These are phyloP conservation scores for Zygogramma bicolorata DNA, from an alignment of 2,888 invertebrate species.

Conservation along the genomic window DNA sequence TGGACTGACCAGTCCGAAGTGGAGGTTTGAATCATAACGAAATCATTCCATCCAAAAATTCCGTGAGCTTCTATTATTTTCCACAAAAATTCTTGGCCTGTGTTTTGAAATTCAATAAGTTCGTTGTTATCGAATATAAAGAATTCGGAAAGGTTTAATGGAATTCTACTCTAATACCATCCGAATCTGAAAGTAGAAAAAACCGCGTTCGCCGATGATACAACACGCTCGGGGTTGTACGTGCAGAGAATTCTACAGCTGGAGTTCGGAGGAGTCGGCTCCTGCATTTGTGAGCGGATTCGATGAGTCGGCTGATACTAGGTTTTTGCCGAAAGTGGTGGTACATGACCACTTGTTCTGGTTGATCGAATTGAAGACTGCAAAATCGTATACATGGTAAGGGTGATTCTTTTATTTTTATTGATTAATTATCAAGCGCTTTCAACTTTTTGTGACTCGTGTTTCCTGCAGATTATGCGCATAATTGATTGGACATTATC, in stretches of 20 bases:
- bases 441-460: too few relatives aligned
- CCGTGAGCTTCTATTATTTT: not conserved
- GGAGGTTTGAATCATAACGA: not conserved
- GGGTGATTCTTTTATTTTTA: constrained; percentile 32
- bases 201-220: constrained; percentile 33
- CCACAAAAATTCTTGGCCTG: not conserved
- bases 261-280: not conserved
- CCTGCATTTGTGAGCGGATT: not conserved
- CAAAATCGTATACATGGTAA: not conserved
- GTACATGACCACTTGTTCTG: not conserved
- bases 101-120: constrained; percentile 1
- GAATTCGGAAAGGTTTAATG: constrained; percentile 33
- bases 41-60: not conserved
- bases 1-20: not conserved
- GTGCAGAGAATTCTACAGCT: constrained; percentile 26
- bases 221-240: constrained; percentile 34
- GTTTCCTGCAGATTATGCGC: too few relatives aligned
- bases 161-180: constrained; percentile 28
- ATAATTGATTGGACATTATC: too few relatives aligned
- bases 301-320: not conserved
- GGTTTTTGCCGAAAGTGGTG: not conserved
- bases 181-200: constrained; percentile 28
- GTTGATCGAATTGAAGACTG: not conserved
- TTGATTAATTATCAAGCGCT: too few relatives aligned
- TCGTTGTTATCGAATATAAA: constrained; percentile 24